phyloP scores from a whole-genome alignment of 2,797 vertebrate species.

The Pangasius macronema region DNA sequence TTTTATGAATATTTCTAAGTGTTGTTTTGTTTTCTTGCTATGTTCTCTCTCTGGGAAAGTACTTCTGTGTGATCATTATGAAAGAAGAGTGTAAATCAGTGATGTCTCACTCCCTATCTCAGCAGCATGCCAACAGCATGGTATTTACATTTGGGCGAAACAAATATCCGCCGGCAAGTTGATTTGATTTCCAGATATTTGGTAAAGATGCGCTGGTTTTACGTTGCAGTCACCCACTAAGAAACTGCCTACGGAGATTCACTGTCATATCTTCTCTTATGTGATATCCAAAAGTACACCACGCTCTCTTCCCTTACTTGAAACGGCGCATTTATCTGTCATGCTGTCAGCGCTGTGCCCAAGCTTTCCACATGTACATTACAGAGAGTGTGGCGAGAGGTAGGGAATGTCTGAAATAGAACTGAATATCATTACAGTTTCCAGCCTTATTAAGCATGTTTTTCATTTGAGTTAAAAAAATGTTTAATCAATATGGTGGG shows the following conservation, averaged over 20 bases:
- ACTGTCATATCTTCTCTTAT: conserved; percentile 32
- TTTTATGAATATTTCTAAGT: not conserved
- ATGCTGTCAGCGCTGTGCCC: conserved; percentile 30
- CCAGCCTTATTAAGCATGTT: conserved; percentile 7
- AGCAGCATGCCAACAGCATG: conserved; percentile 32
- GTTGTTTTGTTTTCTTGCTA: not conserved
- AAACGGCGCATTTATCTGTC: conserved; percentile 45
- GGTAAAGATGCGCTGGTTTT: conserved; percentile 23
- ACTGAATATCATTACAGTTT: conserved; percentile 25
- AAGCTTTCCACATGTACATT: conserved; percentile 20
- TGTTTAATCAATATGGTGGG: not conserved
- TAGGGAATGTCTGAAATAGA: conserved; percentile 21
- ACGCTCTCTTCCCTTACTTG: conserved; percentile 31
- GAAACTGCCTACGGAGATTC: conserved; percentile 38
- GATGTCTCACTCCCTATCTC: conserved; percentile 13
- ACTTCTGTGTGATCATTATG: conserved; percentile 6
- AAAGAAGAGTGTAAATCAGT: conserved; percentile 11
- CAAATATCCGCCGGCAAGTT: conserved; percentile 47
- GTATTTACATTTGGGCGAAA: conserved; percentile 36
- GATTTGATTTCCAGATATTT: conserved; percentile 30
- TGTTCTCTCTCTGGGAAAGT: conserved; percentile 35
- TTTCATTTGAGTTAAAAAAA: conserved; percentile 2
- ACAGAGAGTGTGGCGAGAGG: not conserved
- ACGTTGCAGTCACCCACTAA: conserved; percentile 37
- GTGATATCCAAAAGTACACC: conserved; percentile 49